Percentiles rank a stretch among this genome's conserved stretches.
Conservation (phyloP, 2,888 invertebrate species). For the Dilophus febrilis region DNA sequence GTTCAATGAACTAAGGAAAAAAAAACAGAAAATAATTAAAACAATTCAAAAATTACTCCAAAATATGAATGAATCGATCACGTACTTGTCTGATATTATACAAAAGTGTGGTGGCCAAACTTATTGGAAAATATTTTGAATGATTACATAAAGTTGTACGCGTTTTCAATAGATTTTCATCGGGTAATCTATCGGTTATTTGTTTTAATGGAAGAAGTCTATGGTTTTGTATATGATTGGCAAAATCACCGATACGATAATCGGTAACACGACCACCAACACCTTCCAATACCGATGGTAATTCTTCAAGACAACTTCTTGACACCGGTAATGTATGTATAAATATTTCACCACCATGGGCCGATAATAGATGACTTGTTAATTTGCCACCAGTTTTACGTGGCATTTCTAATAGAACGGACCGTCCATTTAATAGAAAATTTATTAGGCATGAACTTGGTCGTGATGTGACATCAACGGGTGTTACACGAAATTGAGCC, state of each 20-base stretch:
- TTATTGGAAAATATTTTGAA: slow-evolving; percentile 77
- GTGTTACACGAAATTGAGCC: slow-evolving; percentile 78
- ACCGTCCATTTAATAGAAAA: slow-evolving; percentile 88
- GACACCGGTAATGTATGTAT: slow-evolving; percentile 79
- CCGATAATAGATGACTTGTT: slow-evolving; percentile 81
- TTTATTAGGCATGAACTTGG: slow-evolving; percentile 95
- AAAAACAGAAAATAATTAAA: slow-evolving; percentile 1
- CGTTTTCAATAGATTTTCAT: slow-evolving; percentile 38
- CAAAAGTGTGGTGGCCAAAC: slow-evolving; percentile 73
- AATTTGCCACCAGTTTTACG: slow-evolving; percentile 70
- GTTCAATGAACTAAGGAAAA: slow-evolving; percentile 52
- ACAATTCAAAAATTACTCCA: not conserved
- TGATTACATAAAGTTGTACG: slow-evolving; percentile 54
- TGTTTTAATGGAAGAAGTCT: slow-evolving; percentile 55
- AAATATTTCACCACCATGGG: slow-evolving; percentile 91
- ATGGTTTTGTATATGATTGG: slow-evolving; percentile 72
- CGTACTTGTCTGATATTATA: slow-evolving; percentile 62
- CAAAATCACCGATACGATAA: slow-evolving; percentile 74
- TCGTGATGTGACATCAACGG: slow-evolving; percentile 89
- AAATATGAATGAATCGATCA: slow-evolving; percentile 6
- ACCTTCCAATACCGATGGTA: slow-evolving; percentile 88
- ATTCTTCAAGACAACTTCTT: slow-evolving; percentile 79
- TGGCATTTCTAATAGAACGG: slow-evolving; percentile 81
- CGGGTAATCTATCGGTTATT: slow-evolving; percentile 15
- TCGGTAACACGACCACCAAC: slow-evolving; percentile 87